Evolutionary conservation across 2,888 invertebrate species (phyloP), one percentile per base, ranked within the genome.

Genomic region (Chymomyza caudatula): DNA sequence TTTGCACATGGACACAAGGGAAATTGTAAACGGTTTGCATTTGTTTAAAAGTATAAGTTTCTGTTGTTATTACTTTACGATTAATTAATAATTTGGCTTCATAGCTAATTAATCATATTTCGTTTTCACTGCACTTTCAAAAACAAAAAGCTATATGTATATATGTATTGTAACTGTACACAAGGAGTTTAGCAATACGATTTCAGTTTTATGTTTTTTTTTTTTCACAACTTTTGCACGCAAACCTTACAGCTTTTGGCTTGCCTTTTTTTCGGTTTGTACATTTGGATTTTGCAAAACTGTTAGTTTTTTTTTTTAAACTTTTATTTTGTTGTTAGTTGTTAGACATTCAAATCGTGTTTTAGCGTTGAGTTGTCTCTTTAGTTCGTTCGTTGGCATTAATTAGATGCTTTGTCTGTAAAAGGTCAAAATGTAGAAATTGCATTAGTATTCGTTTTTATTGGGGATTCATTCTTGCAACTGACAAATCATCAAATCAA

Each of bases 81-180:
- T 76, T 68, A 71, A 76, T 76, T 68, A 73, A 67, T 73, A 67
- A 82, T 67, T 68, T 47, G 8, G 13, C 8, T 47, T 47, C 65
- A 65, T 76, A 76, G 73, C 77, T 78, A 82, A 82, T 82, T 86
- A 82, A 82, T 81, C 86, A 81, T 82, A 81, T 81, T 84, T 86
- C 82, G 78, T 81, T 83, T 84, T 86, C 82, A 81, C 82, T 86
- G 78, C 86, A 83, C 85, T 86, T 83, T 86, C 86, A 81, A 83
- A 81, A 77, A 76, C 59, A 59, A 17, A 67, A 55, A 68, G 47
- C 55, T 44, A 65, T 63, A 66, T 15, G 25, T 19, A 43, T 6
- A 43, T 56, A 20, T 17, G 57, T 11, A 53, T 43, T 53, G 17
- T 25, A 53, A n/a, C n/a, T 13, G 22, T 4, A 59, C 65, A 5